Evolutionary conservation across 2,113 vertebrate species (phyloP).

Genomic region (Mohoua ochrocephala): DNA sequence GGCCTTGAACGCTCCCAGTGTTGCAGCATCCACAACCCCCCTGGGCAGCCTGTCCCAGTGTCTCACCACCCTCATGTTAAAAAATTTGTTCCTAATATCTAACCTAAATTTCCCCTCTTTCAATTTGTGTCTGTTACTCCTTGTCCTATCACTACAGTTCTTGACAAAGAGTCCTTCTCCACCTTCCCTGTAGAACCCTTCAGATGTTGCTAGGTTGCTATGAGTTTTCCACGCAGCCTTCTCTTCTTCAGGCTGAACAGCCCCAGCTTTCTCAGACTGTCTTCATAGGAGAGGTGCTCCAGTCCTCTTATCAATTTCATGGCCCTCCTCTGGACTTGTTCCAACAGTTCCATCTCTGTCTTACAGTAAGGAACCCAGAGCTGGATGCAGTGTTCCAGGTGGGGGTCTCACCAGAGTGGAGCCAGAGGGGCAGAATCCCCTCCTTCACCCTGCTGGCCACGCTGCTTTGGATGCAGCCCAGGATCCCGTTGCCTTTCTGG

Average conservation of each 20-base stretch:
- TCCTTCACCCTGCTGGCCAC: rapidly evolving
- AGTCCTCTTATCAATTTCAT: rapidly evolving
- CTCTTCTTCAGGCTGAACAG: not conserved
- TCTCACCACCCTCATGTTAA: not conserved
- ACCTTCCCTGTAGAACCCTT: not conserved
- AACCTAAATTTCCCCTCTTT: not conserved
- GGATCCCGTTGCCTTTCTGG: not conserved
- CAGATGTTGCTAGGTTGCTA: not conserved
- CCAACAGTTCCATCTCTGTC: not conserved
- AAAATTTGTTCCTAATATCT: not conserved
- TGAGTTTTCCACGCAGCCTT: rapidly evolving
- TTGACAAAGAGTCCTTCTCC: not conserved
- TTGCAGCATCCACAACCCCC: rapidly evolving
- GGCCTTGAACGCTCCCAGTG: not conserved
- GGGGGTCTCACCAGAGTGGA: not conserved
- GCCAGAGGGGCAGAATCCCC: not conserved
- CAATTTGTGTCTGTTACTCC: not conserved
- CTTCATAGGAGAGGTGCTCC: not conserved
- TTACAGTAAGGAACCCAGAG: not conserved
- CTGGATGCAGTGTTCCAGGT: not conserved
- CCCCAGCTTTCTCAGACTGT: not conserved
- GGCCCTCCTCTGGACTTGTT: not conserved
- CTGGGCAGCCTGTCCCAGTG: not conserved
- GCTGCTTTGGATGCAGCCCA: not conserved
- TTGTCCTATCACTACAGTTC: not conserved